Percentiles rank a stretch among this genome's conserved stretches.
phyloP scores from a whole-genome alignment of 2,113 vertebrate genomes.

The Ictalurus punctatus region DNA sequence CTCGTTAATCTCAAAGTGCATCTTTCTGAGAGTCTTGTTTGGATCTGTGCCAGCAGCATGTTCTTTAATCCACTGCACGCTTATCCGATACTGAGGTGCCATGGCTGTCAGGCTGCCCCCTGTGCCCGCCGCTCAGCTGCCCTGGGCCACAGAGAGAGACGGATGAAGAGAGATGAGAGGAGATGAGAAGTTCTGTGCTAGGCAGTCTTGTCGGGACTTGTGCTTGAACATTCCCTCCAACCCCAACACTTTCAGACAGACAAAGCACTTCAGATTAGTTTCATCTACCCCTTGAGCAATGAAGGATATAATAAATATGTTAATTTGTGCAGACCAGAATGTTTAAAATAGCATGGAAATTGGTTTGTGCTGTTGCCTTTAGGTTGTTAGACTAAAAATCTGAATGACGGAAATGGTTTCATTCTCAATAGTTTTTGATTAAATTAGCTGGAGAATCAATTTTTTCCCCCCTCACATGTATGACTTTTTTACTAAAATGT shows the following conservation, averaged over 20 bases:
- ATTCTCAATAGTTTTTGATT: not conserved
- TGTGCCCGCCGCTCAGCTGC: constrained; percentile 18
- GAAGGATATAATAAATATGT: constrained; percentile 30
- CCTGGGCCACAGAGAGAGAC: constrained; percentile 28
- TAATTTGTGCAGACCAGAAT: constrained; percentile 16
- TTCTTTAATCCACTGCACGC: constrained; percentile 35
- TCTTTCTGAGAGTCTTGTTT: constrained; percentile 33
- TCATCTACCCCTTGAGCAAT: constrained; percentile 29
- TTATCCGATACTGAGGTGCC: constrained; percentile 32
- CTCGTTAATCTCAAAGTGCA: constrained; percentile 14
- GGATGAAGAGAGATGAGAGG: constrained; percentile 42
- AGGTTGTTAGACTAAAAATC: not conserved
- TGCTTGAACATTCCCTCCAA: not conserved
- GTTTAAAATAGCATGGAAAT: constrained; percentile 32
- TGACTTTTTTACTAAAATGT: not conserved
- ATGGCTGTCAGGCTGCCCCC: constrained; percentile 10
- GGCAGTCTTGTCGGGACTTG: not conserved
- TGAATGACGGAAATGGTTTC: not conserved
- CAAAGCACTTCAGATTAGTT: constrained; percentile 31
- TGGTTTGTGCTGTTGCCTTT: constrained; percentile 3
- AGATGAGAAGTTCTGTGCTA: constrained; percentile 26
- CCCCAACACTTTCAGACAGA: constrained; percentile 20
- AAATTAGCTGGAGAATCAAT: not conserved
- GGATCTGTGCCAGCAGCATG: constrained; percentile 24
- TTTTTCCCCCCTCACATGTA: not conserved